Conservation (phyloP, 2,797 vertebrate genomes). For the Dryobates pubescens region DNA sequence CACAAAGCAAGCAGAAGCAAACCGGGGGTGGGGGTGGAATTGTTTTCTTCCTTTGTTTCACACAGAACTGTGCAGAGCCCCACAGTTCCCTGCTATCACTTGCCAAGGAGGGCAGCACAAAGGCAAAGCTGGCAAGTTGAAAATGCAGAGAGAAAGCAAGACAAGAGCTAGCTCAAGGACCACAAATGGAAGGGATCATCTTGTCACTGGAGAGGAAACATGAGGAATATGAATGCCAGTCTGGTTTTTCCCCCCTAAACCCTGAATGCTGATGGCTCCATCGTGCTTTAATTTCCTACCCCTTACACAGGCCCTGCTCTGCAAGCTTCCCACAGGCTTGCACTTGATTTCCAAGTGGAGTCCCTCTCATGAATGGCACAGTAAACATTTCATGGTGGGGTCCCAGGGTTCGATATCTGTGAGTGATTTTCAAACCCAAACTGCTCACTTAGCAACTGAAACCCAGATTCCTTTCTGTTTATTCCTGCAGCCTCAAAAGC, state of each 20-base stretch:
- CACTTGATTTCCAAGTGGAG: conserved; percentile 52
- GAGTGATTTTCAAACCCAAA: conserved; percentile 64
- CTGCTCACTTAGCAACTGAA: conserved; percentile 37
- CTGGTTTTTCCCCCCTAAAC: conserved; percentile 4
- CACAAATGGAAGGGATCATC: conserved; percentile 58
- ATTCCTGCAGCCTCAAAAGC: conserved; percentile 36
- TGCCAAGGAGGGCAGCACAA: conserved; percentile 5
- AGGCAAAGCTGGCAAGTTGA: conserved; percentile 30
- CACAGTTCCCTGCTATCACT: not conserved
- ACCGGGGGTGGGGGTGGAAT: not conserved
- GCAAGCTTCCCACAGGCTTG: conserved; percentile 49
- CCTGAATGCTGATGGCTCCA: conserved; percentile 35
- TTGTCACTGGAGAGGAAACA: conserved; percentile 61
- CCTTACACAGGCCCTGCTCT: conserved; percentile 12
- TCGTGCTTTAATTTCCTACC: conserved; percentile 60
- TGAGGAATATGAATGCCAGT: conserved; percentile 52
- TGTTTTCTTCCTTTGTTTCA: not conserved
- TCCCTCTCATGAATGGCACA: conserved; percentile 38
- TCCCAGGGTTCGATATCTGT: conserved; percentile 34
- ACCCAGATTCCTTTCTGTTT: conserved; percentile 55
- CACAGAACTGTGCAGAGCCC: not conserved
- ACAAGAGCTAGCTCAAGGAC: conserved; percentile 57
- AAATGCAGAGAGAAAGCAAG: conserved; percentile 55
- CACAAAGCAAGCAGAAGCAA: not conserved
- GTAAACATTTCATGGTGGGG: conserved; percentile 62